phyloP scores from a whole-genome alignment of 2,888 invertebrate species.

The Globia sparganii region DNA sequence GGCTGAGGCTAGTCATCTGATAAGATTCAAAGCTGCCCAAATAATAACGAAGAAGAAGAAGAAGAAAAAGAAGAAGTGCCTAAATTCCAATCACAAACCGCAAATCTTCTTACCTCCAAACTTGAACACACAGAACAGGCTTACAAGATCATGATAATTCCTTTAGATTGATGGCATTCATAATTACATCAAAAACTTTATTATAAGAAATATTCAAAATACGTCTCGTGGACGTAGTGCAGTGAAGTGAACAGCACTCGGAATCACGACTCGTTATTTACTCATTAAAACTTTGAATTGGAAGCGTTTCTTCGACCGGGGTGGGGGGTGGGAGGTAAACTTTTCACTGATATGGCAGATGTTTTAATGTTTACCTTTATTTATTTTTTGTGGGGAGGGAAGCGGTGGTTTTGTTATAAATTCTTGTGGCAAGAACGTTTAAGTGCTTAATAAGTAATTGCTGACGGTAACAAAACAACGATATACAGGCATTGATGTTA shows the following conservation, averaged over 20 bases:
- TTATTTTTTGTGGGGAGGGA: slow-evolving; percentile 60
- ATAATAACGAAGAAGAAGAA: background rate
- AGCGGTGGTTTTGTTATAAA: background rate
- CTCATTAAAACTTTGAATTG: slow-evolving; percentile 88
- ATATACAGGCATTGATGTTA: no score
- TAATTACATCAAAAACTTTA: slow-evolving; percentile 66
- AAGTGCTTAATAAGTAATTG: background rate
- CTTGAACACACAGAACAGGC: slow-evolving; percentile 18
- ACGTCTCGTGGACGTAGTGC: slow-evolving; percentile 59
- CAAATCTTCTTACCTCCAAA: slow-evolving; percentile 27
- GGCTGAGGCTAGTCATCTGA: background rate
- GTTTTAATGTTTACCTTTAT: slow-evolving; percentile 75
- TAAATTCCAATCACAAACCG: slow-evolving; percentile 22
- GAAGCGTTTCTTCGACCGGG: slow-evolving; percentile 78
- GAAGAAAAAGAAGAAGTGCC: background rate
- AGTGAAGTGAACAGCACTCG: slow-evolving; percentile 80
- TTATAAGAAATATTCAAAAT: slow-evolving; percentile 62
- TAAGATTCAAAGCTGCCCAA: background rate
- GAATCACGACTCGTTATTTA: slow-evolving; percentile 85
- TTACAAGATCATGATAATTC: slow-evolving; percentile 56
- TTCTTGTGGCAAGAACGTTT: background rate
- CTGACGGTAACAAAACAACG: background rate
- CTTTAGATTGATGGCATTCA: slow-evolving; percentile 49
- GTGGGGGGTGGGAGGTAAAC: slow-evolving; percentile 73
- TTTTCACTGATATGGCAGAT: slow-evolving; percentile 77